Conservation (phyloP, 2,113 vertebrate genomes). For the Alouatta palliata region DNA sequence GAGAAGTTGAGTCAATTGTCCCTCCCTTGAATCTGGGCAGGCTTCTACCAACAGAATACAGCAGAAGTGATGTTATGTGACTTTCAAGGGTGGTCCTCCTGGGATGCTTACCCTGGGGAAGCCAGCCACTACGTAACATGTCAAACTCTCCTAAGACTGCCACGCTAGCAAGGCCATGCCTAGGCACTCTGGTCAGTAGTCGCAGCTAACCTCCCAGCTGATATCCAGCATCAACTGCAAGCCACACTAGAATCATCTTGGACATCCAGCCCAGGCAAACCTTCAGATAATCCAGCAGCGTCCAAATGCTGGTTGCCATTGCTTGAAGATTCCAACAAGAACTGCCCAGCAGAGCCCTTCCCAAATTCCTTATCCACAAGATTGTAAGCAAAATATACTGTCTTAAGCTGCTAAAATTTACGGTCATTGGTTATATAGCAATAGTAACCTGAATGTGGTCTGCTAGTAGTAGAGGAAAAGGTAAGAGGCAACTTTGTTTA, state of each 20-base stretch:
- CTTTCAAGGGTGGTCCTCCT: not conserved
- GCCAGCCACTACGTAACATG: fast-evolving
- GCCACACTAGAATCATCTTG: not conserved
- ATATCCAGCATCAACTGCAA: not conserved
- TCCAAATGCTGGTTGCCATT: not conserved
- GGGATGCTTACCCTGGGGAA: not conserved
- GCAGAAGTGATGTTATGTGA: not conserved
- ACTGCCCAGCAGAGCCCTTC: not conserved
- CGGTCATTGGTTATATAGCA: not conserved
- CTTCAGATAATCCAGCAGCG: not conserved
- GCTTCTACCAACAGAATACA: not conserved
- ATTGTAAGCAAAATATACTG: not conserved
- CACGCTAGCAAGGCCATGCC: not conserved
- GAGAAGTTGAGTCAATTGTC: not conserved
- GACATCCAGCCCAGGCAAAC: not conserved
- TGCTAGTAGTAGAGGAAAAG: not conserved
- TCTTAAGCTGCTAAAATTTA: not conserved
- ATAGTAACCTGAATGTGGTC: not conserved
- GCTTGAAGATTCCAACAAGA: not conserved
- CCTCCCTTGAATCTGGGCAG: not conserved
- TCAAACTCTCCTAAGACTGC: not conserved
- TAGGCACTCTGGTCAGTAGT: too few relatives aligned
- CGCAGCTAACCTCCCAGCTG: not conserved
- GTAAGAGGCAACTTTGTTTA: not conserved
- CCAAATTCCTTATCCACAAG: not conserved